Evolutionary conservation across 2,888 invertebrate species (phyloP), one percentile per base, ranked within the genome.

Genomic region (Limulus polyphemus): DNA sequence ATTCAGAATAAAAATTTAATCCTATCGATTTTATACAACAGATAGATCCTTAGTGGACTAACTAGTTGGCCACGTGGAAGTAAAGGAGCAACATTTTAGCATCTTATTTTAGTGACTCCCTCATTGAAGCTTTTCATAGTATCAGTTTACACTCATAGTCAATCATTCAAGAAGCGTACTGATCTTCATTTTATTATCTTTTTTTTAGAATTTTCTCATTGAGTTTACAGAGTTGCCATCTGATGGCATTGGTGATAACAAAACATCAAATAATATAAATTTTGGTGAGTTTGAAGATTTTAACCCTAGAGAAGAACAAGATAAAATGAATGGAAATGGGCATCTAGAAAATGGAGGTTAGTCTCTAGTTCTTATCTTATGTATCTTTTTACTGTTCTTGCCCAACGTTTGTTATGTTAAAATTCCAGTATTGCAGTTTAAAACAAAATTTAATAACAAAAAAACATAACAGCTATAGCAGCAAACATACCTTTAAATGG

Each of bases 221-320:
- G 62, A 51, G 58, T 65, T 3, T 55, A 58, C 13, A 7, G 32
- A 32, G 32, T 52, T 64, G 11, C 52, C 64, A 48, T 47, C 50
- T 7, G n/a, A 17, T n/a, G 46, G 70, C 55, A 72, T 75, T 9
- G 65, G 71, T 13, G 76, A 77, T 11, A 76, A 77, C 2, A 70
- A 74, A 11, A 71, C 71, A 55, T 67, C 77, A 62, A 76, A 77
- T 69, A 75, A 76, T 69, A 71, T 77, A 73, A 87, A 90, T 74
- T 84, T 90, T 61, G 89, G 91, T 72, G 85, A 75, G 54, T 48
- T 69, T 52, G 74, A 76, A 55, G 73, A 90, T 77, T 93, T 93
- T 74, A 89, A 93, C 80, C 92, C 93, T 0, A 83, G 92, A 66
- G 90, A 90, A 17, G 86, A 83, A 70, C 90, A 90, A 75, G 83